A percentile compares a stretch with the other conserved stretches of the same genome.
Evolutionary conservation across 2,888 invertebrate genomes (phyloP).

Genomic region (Drosophila crucigera): DNA sequence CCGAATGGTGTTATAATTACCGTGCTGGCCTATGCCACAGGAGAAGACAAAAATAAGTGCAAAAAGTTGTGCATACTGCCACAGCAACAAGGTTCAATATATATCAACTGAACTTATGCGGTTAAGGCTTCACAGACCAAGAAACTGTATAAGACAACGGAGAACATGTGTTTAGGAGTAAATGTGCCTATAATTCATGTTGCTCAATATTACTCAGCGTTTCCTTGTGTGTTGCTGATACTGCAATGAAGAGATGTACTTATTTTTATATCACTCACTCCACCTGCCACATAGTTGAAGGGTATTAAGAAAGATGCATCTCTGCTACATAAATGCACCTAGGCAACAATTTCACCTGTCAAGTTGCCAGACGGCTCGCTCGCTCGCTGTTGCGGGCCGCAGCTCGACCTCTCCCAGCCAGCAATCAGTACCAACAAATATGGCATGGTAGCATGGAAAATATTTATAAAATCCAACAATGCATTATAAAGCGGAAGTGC

Average conservation of each 20-base stretch:
- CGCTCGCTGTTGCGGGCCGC: constrained; percentile 12
- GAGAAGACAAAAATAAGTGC: constrained; percentile 1
- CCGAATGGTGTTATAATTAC: constrained; percentile 68
- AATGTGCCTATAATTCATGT: neutral
- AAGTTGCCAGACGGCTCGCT: constrained; percentile 18
- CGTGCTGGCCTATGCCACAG: constrained; percentile 6
- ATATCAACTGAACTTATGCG: neutral
- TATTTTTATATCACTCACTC: neutral
- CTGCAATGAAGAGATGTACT: constrained; percentile 4
- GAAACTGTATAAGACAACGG: neutral
- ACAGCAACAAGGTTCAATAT: neutral
- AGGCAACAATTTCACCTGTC: constrained; percentile 66
- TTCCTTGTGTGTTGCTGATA: constrained; percentile 9
- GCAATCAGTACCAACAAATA: constrained; percentile 34
- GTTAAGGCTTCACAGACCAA: neutral
- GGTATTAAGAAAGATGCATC: constrained; percentile 15
- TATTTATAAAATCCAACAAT: constrained; percentile 81
- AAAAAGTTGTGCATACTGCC: neutral
- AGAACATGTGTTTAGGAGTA: neutral
- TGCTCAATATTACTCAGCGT: neutral
- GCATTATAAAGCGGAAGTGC: constrained; percentile 81
- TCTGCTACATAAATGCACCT: constrained; percentile 40
- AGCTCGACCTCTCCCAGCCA: constrained; percentile 36
- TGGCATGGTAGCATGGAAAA: constrained; percentile 66
- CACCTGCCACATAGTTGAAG: constrained; percentile 7